Conservation (phyloP, 2,113 vertebrate species). For the Mugil cephalus region DNA sequence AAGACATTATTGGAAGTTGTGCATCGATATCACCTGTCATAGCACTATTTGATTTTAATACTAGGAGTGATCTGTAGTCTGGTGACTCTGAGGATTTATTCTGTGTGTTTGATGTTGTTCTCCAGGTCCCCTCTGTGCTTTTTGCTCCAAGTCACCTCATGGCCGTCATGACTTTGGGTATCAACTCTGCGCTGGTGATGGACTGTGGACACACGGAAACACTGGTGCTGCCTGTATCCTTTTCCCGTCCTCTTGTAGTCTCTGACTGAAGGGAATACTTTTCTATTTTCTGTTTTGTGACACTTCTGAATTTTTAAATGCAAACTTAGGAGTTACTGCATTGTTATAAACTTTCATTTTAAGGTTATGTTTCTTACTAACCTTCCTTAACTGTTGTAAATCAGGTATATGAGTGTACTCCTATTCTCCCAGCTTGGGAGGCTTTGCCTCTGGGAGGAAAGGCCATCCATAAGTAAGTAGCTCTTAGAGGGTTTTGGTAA, state of each 20-base stretch:
- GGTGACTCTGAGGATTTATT: not conserved
- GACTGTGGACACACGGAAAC: conserved; percentile 97
- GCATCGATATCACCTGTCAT: too few species aligned
- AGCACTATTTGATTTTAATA: too few species aligned
- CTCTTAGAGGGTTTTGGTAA: not conserved
- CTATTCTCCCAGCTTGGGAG: conserved; percentile 94
- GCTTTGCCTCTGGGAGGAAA: conserved; percentile 95
- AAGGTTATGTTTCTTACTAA: not conserved
- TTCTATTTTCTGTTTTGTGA: not conserved
- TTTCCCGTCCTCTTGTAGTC: not conserved
- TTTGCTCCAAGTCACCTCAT: conserved; percentile 97
- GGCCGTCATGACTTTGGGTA: conserved; percentile 94
- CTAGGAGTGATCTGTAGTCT: too few species aligned
- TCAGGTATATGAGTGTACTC: conserved; percentile 96
- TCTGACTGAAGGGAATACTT: not conserved
- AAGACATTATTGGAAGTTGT: too few species aligned
- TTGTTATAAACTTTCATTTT: not conserved
- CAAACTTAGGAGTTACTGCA: not conserved
- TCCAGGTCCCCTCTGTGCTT: conserved; percentile 95
- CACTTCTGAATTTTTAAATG: not conserved
- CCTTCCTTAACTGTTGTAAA: conserved; percentile 64
- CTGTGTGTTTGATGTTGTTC: not conserved
- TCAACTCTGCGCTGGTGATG: conserved; percentile 96
- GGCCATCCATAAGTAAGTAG: conserved; percentile 94
- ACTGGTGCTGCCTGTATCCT: conserved; percentile 96